A percentile compares a stretch with the other conserved stretches of the same genome.
These are phyloP conservation scores for Siderastrea radians DNA, from an alignment of 92 coral and sea anemone species.

Conservation along the genomic window DNA sequence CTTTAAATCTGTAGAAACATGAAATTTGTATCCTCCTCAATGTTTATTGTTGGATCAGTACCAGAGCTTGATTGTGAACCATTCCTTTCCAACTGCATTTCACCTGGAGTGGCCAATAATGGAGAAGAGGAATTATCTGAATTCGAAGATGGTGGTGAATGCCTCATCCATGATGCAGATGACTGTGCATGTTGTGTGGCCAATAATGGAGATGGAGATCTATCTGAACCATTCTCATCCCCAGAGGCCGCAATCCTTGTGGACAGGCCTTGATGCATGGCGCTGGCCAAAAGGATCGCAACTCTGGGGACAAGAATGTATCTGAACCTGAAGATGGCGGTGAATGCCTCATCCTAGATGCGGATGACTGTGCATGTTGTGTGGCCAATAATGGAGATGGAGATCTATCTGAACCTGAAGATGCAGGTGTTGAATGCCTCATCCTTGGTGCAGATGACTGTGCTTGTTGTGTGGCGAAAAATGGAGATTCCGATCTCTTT, in stretches of 20 bases:
- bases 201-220: slow-evolving; percentile 9
- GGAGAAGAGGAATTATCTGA: slow-evolving; percentile 12
- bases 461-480: background rate
- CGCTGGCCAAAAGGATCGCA: too few species aligned
- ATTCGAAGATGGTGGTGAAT: slow-evolving; percentile 23
- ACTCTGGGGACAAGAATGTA: background rate
- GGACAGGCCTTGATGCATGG: too few species aligned
- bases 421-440: slow-evolving; percentile 13
- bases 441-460: slow-evolving; percentile 9
- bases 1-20: slow-evolving; percentile 10
- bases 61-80: slow-evolving; percentile 23
- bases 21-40: slow-evolving; percentile 41
- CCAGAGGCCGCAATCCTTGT: too few species aligned
- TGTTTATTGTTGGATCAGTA: slow-evolving; percentile 11
- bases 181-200: slow-evolving; percentile 22
- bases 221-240: slow-evolving; percentile 11
- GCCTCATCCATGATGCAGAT: slow-evolving; percentile 12
- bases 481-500: slow-evolving; percentile 17
- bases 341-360: background rate
- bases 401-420: slow-evolving; percentile 33
- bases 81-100: background rate
- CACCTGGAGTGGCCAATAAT: slow-evolving; percentile 1
- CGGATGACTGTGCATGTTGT: slow-evolving; percentile 7
- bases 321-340: slow-evolving; percentile 34
- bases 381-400: slow-evolving; percentile 6